A percentile compares a stretch with the other conserved stretches of the same genome.
Evolutionary conservation across 2,113 vertebrate species (phyloP).

Genomic region (Actinemys pallida): DNA sequence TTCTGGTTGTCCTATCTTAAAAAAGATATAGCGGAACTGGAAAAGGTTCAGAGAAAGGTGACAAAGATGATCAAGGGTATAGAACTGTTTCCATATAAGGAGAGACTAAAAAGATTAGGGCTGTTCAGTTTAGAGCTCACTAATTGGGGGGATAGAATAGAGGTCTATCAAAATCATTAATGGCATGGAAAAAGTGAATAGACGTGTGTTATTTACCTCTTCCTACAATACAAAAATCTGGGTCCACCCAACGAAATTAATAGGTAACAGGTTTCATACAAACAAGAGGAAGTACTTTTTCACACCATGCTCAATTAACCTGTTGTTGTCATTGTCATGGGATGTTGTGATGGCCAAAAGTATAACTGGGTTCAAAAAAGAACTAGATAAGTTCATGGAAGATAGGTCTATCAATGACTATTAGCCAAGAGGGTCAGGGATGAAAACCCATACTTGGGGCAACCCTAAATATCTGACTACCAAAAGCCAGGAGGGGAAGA

Average conservation of each 20-base stretch:
- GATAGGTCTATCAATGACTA: neutral
- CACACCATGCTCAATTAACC: neutral
- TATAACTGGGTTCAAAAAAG: neutral
- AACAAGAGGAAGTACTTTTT: neutral
- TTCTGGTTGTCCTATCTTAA: neutral
- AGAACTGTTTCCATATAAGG: neutral
- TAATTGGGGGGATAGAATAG: neutral
- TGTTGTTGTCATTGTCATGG: neutral
- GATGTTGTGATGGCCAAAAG: neutral
- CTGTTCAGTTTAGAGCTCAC: neutral
- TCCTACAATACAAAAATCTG: neutral
- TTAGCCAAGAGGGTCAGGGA: neutral
- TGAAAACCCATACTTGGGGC: neutral
- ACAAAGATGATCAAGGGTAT: neutral
- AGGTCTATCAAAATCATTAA: neutral
- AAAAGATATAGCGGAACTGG: neutral
- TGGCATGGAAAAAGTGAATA: neutral
- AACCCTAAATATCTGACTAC: neutral
- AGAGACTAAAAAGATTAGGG: neutral
- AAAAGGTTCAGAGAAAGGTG: neutral
- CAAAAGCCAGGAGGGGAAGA: neutral
- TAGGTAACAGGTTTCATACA: neutral
- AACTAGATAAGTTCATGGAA: neutral
- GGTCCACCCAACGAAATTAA: neutral
- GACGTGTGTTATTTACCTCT: neutral